Evolutionary conservation across 2,113 vertebrate genomes (phyloP).

Genomic region (Onychorhynchus coronatus): DNA sequence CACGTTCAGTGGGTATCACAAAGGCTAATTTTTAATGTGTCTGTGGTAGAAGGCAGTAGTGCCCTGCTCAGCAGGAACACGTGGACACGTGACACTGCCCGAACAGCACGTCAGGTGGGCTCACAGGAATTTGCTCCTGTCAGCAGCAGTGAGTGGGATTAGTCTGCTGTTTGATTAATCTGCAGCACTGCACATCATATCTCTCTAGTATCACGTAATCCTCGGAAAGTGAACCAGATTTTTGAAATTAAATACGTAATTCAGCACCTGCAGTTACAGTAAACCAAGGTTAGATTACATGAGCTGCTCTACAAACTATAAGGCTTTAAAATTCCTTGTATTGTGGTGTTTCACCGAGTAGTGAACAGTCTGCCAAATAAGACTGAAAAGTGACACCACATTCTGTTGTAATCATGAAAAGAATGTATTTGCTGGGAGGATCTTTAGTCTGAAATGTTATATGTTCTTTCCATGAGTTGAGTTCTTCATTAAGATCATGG

Average conservation of each 20-base stretch:
- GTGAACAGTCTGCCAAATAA: neutral
- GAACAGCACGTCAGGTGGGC: neutral
- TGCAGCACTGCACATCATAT: neutral
- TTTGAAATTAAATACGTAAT: neutral
- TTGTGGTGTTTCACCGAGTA: neutral
- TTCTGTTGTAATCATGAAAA: neutral
- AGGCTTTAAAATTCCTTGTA: neutral
- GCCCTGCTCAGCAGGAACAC: neutral
- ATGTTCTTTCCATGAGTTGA: neutral
- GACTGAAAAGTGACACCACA: neutral
- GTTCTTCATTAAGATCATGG: constrained; percentile 3
- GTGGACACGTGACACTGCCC: neutral
- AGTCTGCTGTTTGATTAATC: neutral
- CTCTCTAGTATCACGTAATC: neutral
- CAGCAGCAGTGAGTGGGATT: neutral
- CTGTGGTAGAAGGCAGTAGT: neutral
- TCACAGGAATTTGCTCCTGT: neutral
- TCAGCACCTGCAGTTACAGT: neutral
- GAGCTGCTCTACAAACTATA: neutral
- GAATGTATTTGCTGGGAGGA: neutral
- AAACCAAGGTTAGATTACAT: neutral
- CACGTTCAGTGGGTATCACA: neutral
- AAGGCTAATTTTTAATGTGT: neutral
- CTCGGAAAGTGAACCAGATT: neutral
- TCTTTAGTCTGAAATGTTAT: neutral